These are phyloP conservation scores for Synanthedon tipuliformis DNA, from an alignment of 2,888 invertebrate species.

Conservation along the genomic window DNA sequence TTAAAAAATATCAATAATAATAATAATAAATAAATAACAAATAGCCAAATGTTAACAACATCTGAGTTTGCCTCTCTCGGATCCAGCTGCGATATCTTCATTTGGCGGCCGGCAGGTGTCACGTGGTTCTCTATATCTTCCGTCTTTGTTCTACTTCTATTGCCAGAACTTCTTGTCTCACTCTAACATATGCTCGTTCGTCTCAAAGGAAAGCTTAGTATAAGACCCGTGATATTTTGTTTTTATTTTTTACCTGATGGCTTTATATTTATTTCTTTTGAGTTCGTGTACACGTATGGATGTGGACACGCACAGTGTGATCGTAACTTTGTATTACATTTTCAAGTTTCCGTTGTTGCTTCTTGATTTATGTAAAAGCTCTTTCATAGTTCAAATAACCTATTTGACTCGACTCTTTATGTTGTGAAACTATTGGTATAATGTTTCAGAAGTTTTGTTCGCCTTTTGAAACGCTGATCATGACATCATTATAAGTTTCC, in stretches of 20 bases:
- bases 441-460: too few species aligned
- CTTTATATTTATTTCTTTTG: conserved; percentile 58
- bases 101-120: conserved; percentile 68
- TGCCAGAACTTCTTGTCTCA: conserved; percentile 20
- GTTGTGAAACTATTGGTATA: too few species aligned
- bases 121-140: conserved; percentile 36
- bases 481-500: too few species aligned
- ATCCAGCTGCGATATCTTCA: conserved; percentile 70
- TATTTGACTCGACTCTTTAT: too few species aligned
- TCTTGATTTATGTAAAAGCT: too few species aligned
- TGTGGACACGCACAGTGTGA: conserved; percentile 4
- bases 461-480: too few species aligned
- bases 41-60: conserved; percentile 20
- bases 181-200: conserved; percentile 36
- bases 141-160: conserved; percentile 23
- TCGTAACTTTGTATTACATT: background rate
- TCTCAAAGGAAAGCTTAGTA: conserved; percentile 43
- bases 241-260: conserved; percentile 32
- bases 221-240: conserved; percentile 22
- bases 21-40: too few species aligned
- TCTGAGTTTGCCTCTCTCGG: conserved; percentile 41
- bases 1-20: too few species aligned
- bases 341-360: background rate
- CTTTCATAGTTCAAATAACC: too few species aligned
- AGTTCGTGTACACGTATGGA: conserved; percentile 48